These are phyloP conservation scores for Tachina grossa DNA, from an alignment of 2,888 invertebrate species.

Conservation along the genomic window DNA sequence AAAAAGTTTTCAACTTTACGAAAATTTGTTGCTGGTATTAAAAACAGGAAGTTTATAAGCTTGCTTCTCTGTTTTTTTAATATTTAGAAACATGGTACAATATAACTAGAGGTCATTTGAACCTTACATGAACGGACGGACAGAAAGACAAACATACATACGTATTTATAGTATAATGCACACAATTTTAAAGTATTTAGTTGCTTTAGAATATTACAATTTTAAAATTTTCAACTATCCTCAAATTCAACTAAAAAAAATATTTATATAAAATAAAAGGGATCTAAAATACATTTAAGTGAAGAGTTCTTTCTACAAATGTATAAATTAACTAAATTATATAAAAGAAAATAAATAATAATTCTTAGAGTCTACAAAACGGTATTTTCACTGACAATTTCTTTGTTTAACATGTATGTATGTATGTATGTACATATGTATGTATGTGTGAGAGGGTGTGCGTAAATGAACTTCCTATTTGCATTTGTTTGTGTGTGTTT, in stretches of 20 bases:
- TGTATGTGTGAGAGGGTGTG: constrained; percentile 9
- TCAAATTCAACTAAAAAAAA: constrained; percentile 73
- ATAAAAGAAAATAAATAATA: constrained; percentile 70
- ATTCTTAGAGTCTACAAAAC: constrained; percentile 55
- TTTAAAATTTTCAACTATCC: constrained; percentile 70
- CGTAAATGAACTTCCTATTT: constrained; percentile 34
- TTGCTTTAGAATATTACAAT: constrained; percentile 68
- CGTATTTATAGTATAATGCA: constrained; percentile 72
- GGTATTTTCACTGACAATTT: constrained; percentile 38
- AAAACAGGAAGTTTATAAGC: constrained; percentile 45
- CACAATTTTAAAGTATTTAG: constrained; percentile 70
- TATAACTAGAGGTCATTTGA: not conserved
- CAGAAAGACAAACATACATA: constrained; percentile 51
- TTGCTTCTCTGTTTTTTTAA: constrained; percentile 52
- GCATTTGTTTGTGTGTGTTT: constrained; percentile 29
- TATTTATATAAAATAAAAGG: constrained; percentile 53
- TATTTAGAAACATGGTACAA: not conserved
- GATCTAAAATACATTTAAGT: constrained; percentile 37
- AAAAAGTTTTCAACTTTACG: constrained; percentile 81
- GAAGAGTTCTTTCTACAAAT: constrained; percentile 32
- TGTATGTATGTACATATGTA: constrained; percentile 9
- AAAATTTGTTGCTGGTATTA: constrained; percentile 35
- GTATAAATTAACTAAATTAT: constrained; percentile 67
- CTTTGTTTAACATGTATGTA: constrained; percentile 17
- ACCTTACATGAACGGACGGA: not conserved